Base-by-base conservation (phyloP, 2,113 vertebrate species). In the Rhea pennata region DNA sequence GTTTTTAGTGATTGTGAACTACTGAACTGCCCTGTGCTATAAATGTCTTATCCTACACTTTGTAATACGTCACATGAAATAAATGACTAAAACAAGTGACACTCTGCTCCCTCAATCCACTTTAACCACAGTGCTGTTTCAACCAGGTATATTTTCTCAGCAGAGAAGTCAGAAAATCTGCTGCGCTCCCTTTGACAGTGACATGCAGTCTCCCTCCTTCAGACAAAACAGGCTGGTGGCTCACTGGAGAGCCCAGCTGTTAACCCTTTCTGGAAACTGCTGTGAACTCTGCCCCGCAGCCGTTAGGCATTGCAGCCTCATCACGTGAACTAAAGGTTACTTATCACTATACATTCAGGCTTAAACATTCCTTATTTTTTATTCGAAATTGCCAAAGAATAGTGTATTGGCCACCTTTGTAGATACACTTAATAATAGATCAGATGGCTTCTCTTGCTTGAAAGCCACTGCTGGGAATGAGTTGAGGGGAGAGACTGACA, bases 1-100 rank as follows among this genome's bases (percentile, higher is more conserved):
- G 88, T 90, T 97, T 96, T 96, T 88, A 91, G 91, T 88, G 96
- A 91, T 48, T 72, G 50, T 84, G 95, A 96, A 71, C 93, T 83
- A 82, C 69, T 90, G 80, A 93, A 85, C 79, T 94, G 39, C 79
- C 82, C 74, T 1, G 0, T 89, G 85, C 71, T 82, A 75, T 98
- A 91, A 96, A 96, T 85, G 84, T 90, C 95, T 92, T 96, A 84
- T 84, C 90, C 42, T 33, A 93, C n/a, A 8, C 61, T 84, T 74
- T 67, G 70, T 65, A 81, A 61, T 91, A 82, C 21, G 51, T 96
- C 93, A 93, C 56, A 59, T 50, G 65, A 94, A 94, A 93, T 84
- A 70, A 95, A 96, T 53, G 77, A 72, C 84, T 74, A 21, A 42
- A 56, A 29, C 8, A 84, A 93, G 83, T 67, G 72, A 61, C 64